A percentile compares a stretch with the other conserved stretches of the same genome.
phyloP scores from a whole-genome alignment of 2,888 invertebrate species.

The Eurytoma californica region DNA sequence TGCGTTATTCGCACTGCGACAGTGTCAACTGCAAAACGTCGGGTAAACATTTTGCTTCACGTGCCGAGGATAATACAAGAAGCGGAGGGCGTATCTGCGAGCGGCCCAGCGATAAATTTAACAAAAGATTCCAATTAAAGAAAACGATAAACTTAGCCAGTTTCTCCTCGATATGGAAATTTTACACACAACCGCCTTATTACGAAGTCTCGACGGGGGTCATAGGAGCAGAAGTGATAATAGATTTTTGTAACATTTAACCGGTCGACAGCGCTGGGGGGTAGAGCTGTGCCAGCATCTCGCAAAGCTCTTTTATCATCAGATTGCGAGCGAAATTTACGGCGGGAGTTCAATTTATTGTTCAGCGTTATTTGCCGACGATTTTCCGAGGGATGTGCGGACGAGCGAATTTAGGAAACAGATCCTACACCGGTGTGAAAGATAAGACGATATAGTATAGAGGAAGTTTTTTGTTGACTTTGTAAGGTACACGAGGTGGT shows the following conservation, averaged over 20 bases:
- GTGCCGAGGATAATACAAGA: neutral
- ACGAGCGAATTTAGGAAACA: neutral
- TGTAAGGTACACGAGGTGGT: neutral
- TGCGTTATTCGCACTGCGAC: neutral
- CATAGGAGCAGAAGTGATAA: conserved; percentile 63
- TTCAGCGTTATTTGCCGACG: too few species aligned
- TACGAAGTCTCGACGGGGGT: conserved; percentile 58
- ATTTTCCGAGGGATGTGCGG: neutral
- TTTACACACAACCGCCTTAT: conserved; percentile 38
- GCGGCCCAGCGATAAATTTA: neutral
- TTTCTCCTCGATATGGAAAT: neutral
- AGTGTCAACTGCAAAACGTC: neutral
- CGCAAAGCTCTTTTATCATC: neutral
- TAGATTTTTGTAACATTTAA: conserved; percentile 59
- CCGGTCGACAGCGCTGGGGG: conserved; percentile 62
- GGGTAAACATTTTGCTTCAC: too few species aligned
- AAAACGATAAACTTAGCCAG: conserved; percentile 15
- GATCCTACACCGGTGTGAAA: neutral
- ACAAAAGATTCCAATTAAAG: neutral
- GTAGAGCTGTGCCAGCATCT: conserved; percentile 28
- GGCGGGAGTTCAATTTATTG: neutral
- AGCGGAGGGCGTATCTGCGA: neutral
- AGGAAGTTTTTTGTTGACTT: conserved; percentile 14
- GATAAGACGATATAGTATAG: neutral
- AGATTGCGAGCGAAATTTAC: neutral